These are phyloP conservation scores for Lepidurus apus DNA, from an alignment of 1,140 invertebrate species.

Conservation along the genomic window DNA sequence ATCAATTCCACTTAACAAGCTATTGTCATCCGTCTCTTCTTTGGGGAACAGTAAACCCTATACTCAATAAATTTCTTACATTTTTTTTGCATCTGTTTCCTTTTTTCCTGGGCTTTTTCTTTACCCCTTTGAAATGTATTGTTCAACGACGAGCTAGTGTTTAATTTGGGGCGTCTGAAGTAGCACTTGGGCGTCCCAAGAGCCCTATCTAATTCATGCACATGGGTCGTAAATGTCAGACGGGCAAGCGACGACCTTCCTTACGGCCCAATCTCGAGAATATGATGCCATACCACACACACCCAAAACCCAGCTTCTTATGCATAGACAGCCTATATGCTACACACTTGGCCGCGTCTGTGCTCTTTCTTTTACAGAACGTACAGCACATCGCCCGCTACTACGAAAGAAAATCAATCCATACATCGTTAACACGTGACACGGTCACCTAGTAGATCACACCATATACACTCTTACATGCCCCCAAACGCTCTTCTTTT, in stretches of 20 bases:
- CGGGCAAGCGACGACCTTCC: constrained; percentile 16
- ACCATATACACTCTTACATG: background rate
- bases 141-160: background rate
- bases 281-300: constrained; percentile 7
- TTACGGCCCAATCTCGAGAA: constrained; percentile 17
- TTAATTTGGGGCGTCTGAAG: constrained; percentile 18
- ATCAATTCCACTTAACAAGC: background rate
- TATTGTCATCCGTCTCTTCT: background rate
- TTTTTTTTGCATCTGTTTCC: background rate
- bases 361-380: background rate
- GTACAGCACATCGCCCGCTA: background rate
- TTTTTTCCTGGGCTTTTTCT: background rate
- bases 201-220: constrained; percentile 21
- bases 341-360: background rate
- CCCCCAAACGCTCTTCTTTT: background rate
- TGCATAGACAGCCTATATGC: constrained; percentile 4
- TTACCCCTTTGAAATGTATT: background rate
- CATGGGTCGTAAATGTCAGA: constrained; percentile 21
- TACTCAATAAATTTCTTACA: background rate
- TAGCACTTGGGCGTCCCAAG: constrained; percentile 20
- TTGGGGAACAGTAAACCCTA: background rate
- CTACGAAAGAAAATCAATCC: background rate
- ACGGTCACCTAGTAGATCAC: background rate
- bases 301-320: constrained; percentile 1
- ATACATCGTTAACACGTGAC: background rate